Base-by-base conservation (phyloP, 1,140 invertebrate genomes). In the Eubasilissa regina region DNA sequence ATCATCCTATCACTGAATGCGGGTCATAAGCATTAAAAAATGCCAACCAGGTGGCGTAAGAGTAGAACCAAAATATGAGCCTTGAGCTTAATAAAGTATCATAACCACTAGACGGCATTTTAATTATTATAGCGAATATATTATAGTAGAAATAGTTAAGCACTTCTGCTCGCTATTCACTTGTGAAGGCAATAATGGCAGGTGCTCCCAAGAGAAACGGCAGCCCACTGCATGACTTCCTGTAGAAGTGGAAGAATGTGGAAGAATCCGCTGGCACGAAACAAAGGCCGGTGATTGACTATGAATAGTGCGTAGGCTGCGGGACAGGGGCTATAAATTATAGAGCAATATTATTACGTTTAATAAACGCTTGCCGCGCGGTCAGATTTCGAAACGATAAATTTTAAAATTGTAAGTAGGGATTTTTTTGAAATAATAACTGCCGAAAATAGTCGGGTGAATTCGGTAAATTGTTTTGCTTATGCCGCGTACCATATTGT, bases 231-330 rank as follows among this genome's bases (percentile, higher is more conserved):
- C 45, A 68, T 13, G 44, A 68, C 64, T 68, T 68, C 64, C 64
- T 68, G 64, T 48, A 45, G 64, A 68, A 48, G 64, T 68, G 15
- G 43, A 68, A 47, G 64, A 68, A 68, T 68, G 64, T 68, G 43
- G 43, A 47, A 45, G 64, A 68, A 68, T 45, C 15, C 15, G 45
- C 64, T n/a, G n/a, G 19, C 43, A 47, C 45, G 44, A 47, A 68
- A 68, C 64, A 68, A 68, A 68, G 64, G 15, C 43, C 43, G 21
- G 43, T 68, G 64, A 68, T 68, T 68, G 64, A 68, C 64, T 68
- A 68, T n/a, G 35, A 43, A 25, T 11, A 17, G 64, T 68, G 64
- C 64, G 64, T 68, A 68, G 64, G 64, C 43, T 45, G n/a, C 6
- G 19, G 8, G 19, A 25, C 35, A 4, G 21, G 7, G 43, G n/a